phyloP scores from a whole-genome alignment of 2,888 invertebrate genomes.

The Deilephila porcellus region DNA sequence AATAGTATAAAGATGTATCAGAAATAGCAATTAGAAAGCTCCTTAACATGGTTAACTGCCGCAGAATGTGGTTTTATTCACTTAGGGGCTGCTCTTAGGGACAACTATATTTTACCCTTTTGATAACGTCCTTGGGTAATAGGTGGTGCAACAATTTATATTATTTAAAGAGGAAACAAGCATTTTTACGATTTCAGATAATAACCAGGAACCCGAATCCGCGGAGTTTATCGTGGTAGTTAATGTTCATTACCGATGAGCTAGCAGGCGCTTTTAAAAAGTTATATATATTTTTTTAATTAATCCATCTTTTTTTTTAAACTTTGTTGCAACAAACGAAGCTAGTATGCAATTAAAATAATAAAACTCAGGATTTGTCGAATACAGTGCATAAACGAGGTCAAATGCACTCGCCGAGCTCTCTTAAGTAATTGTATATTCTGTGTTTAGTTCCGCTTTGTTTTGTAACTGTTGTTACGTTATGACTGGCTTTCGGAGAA shows the following conservation, averaged over 20 bases:
- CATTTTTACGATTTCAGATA: too few species aligned
- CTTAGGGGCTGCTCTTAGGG: not conserved
- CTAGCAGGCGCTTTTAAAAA: too few species aligned
- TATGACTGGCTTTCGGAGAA: too few species aligned
- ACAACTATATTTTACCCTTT: too few species aligned
- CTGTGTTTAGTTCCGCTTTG: not conserved
- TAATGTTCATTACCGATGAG: too few species aligned
- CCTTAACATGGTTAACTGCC: not conserved
- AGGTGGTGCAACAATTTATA: too few species aligned
- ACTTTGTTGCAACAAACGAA: not conserved
- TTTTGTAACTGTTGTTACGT: not conserved
- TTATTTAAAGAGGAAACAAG: too few species aligned
- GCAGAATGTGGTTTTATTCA: not conserved
- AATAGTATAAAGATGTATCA: slow-evolving; percentile 5
- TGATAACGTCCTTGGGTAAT: too few species aligned
- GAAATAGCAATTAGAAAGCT: slow-evolving; percentile 1
- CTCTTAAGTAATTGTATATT: not conserved
- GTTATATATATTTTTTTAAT: too few species aligned
- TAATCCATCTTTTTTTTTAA: too few species aligned
- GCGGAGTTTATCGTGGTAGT: too few species aligned
- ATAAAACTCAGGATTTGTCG: slow-evolving; percentile 1
- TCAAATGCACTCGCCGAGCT: slow-evolving; percentile 6
- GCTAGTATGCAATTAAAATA: not conserved
- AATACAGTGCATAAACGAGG: not conserved
- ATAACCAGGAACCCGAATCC: too few species aligned